phyloP scores from a whole-genome alignment of 2,888 invertebrate species.

The Pecten maximus region DNA sequence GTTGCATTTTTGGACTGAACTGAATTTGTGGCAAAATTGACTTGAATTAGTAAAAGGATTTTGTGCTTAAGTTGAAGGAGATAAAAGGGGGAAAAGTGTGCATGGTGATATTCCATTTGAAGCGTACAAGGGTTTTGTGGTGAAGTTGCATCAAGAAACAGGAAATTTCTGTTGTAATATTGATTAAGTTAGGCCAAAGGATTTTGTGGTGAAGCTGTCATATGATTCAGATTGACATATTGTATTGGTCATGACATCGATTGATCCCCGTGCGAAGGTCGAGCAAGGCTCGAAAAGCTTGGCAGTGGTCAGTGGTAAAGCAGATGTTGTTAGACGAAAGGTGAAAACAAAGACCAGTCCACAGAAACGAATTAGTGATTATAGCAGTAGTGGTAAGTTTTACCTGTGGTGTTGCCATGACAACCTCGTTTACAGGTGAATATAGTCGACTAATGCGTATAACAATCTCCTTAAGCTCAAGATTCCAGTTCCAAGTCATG shows the following conservation, averaged over 20 bases:
- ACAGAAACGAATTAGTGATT: constrained; percentile 2
- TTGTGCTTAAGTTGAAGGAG: neutral
- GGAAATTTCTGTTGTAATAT: neutral
- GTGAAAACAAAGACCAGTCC: neutral
- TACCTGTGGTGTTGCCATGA: neutral
- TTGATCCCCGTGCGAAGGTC: neutral
- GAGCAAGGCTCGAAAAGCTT: neutral
- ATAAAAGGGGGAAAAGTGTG: no score
- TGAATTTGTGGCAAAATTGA: neutral
- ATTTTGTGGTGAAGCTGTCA: neutral
- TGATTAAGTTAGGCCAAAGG: neutral
- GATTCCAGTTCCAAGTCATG: no score
- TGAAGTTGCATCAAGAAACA: no score
- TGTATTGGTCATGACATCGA: neutral
- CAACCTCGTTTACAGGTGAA: neutral
- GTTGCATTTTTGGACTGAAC: neutral
- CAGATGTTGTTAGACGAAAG: neutral
- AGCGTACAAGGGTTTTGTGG: neutral
- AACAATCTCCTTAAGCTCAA: no score
- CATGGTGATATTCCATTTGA: neutral
- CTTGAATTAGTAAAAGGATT: neutral
- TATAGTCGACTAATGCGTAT: neutral
- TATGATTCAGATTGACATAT: neutral
- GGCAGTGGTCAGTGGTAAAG: neutral
- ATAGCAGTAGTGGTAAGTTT: constrained; percentile 7